Conservation (phyloP, 2,113 vertebrate species). For the Brachionichthys hirsutus region DNA sequence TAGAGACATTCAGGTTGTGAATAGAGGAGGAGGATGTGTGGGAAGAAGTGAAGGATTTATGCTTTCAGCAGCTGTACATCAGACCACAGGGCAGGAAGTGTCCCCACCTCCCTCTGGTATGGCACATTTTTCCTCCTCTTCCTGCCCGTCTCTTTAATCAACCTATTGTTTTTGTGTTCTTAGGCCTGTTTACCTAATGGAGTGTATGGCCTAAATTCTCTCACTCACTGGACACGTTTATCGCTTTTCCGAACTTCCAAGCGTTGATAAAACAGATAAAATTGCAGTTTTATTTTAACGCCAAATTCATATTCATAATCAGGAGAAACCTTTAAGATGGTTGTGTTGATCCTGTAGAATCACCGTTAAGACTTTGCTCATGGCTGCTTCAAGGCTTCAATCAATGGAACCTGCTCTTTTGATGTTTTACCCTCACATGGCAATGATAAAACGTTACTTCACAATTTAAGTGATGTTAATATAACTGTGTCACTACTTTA, state of each 20-base stretch:
- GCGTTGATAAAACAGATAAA: too few relatives aligned
- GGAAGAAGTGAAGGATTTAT: constrained; percentile 47
- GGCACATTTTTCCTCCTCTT: constrained; percentile 11
- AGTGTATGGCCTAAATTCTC: too few relatives aligned
- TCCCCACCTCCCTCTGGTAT: constrained; percentile 20
- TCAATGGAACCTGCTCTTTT: constrained; percentile 1
- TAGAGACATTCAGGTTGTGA: constrained; percentile 19
- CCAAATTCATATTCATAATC: too few relatives aligned
- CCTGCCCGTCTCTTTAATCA: constrained; percentile 8
- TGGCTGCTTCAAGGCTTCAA: not conserved
- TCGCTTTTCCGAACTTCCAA: too few relatives aligned
- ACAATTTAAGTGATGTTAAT: not conserved
- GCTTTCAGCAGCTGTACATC: constrained; percentile 27
- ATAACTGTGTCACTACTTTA: not conserved
- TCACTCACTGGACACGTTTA: too few relatives aligned
- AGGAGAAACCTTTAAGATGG: too few relatives aligned
- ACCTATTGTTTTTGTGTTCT: not conserved
- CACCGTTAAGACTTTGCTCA: not conserved
- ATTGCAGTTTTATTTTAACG: too few relatives aligned
- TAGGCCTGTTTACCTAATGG: too few relatives aligned
- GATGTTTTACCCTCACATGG: not conserved
- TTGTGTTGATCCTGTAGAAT: too few relatives aligned
- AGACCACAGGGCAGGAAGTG: constrained; percentile 41
- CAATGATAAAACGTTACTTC: not conserved
- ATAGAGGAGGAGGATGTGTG: constrained; percentile 31